Evolutionary conservation across 2,113 vertebrate genomes (phyloP).

Genomic region (Sebastes schlegelii): DNA sequence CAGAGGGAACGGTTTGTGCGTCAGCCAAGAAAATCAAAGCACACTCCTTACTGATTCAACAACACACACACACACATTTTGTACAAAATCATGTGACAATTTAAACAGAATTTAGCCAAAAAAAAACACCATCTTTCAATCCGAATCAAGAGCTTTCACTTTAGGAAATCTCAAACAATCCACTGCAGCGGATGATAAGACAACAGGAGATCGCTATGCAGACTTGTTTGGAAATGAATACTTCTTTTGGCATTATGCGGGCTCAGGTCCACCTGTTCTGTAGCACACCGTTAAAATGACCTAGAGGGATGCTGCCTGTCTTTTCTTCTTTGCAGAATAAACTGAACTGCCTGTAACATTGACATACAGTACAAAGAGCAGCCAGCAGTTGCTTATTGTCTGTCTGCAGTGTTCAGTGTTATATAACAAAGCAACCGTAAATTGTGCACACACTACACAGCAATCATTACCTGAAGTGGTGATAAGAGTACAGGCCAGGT

Average conservation of each 20-base stretch:
- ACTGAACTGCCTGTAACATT: background rate
- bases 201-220: background rate
- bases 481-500: constrained; percentile 26
- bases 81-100: background rate
- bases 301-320: background rate
- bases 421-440: constrained; percentile 39
- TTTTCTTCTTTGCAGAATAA: constrained; percentile 23
- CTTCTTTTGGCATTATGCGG: constrained; percentile 1
- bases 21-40: constrained; percentile 7
- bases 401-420: constrained; percentile 26
- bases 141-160: background rate
- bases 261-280: background rate
- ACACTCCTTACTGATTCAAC: background rate
- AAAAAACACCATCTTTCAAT: background rate
- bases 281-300: constrained; percentile 8
- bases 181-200: background rate
- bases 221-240: constrained; percentile 8
- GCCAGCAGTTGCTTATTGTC: background rate
- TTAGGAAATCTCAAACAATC: background rate
- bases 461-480: constrained; percentile 33
- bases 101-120: background rate
- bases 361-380: constrained; percentile 14
- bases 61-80: background rate
- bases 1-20: constrained; percentile 21
- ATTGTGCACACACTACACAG: constrained; percentile 1